Percentiles rank a stretch among this genome's conserved stretches.
Evolutionary conservation across 2,888 invertebrate species (phyloP).

Genomic region (Platycheirus rosarum): DNA sequence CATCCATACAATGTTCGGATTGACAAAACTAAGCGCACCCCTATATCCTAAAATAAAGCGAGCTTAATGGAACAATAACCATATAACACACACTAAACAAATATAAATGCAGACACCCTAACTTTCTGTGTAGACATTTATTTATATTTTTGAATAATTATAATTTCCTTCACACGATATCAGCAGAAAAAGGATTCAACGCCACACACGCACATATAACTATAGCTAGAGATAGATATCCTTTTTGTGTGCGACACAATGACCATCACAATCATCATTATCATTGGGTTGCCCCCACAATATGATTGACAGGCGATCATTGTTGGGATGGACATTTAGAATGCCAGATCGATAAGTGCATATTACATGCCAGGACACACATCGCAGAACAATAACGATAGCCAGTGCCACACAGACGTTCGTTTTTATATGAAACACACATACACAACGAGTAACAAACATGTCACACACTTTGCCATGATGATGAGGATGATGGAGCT

Average conservation of each 20-base stretch:
- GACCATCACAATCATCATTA: constrained; percentile 47
- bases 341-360: constrained; percentile 72
- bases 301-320: constrained; percentile 74
- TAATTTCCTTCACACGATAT: constrained; percentile 65
- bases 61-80: constrained; percentile 3
- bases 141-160: constrained; percentile 73
- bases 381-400: constrained; percentile 64
- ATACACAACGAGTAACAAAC: background rate
- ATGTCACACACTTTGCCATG: constrained; percentile 33
- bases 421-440: constrained; percentile 15
- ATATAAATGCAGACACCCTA: constrained; percentile 10
- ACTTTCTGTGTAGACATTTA: constrained; percentile 65
- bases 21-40: constrained; percentile 52
- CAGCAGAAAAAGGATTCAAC: constrained; percentile 63
- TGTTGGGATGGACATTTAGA: constrained; percentile 71
- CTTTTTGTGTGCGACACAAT: constrained; percentile 64
- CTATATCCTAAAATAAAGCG: constrained; percentile 24
- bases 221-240: constrained; percentile 38
- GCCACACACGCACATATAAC: constrained; percentile 20
- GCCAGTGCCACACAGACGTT: constrained; percentile 34
- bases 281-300: constrained; percentile 19
- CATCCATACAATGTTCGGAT: constrained; percentile 21
- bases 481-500: constrained; percentile 44
- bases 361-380: constrained; percentile 72
- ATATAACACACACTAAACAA: background rate